Conservation (phyloP, 2,797 vertebrate genomes). For the Sus cebifrons region DNA sequence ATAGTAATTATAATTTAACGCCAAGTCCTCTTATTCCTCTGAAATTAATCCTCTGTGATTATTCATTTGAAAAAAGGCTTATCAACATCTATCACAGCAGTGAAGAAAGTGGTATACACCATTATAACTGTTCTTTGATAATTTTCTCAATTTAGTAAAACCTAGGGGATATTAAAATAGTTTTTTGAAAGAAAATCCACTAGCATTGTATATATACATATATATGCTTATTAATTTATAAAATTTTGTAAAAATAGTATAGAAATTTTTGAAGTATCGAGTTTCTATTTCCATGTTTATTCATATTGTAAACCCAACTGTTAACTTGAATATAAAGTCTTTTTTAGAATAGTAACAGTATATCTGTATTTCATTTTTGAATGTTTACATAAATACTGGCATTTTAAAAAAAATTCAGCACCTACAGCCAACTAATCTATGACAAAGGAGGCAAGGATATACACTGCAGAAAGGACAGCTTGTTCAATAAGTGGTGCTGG, state of each 20-base stretch:
- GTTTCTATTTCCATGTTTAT: neutral
- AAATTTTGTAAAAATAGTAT: neutral
- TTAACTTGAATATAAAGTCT: conserved; percentile 28
- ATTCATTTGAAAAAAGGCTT: neutral
- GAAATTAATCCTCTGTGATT: conserved; percentile 43
- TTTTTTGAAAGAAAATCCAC: neutral
- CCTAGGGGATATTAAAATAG: neutral
- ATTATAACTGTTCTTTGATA: neutral
- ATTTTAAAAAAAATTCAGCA: too few species aligned
- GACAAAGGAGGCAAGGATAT: too few species aligned
- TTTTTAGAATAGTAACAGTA: neutral
- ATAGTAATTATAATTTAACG: neutral
- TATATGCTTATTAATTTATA: neutral
- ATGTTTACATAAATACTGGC: too few species aligned
- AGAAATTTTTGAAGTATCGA: neutral
- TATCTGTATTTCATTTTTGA: too few species aligned
- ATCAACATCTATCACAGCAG: neutral
- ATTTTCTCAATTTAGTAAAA: conserved; percentile 9
- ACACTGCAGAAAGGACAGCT: too few species aligned
- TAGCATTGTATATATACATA: neutral
- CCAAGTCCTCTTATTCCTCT: neutral
- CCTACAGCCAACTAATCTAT: too few species aligned
- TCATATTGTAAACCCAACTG: neutral
- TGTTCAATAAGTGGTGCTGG: too few species aligned
- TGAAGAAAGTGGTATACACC: neutral